Evolutionary conservation across 2,888 invertebrate species (phyloP), one percentile per base, ranked within the genome.

Genomic region (Timema cristinae): DNA sequence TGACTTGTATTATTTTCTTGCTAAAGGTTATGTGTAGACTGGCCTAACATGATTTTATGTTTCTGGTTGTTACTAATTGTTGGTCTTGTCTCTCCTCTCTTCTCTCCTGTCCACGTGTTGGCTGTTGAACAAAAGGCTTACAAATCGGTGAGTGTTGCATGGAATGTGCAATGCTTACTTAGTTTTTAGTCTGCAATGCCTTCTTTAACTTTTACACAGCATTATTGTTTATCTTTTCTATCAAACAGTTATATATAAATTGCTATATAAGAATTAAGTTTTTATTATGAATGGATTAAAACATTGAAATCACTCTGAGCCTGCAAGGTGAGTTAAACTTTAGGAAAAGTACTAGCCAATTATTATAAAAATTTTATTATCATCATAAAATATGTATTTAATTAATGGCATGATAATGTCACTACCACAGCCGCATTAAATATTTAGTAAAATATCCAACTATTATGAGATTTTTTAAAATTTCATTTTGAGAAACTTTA

Each of bases 111-210:
- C 76, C 73, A 76, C 77, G 74, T 77, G 77, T 78, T 78, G 78
- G 77, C 78, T 78, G 78, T 77, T 77, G 77, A 76, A 75, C 77
- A 69, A 71, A 76, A 81, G 81, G 79, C 81, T 79, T 81, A 80
- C 79, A 79, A 80, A 80, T 80, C 79, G 81, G 81, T 81, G 81
- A 81, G 81, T 81, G 77, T 77, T 78, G 69, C 70, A 68, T 69
- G 71, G 72, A 71, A 71, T 69, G 71, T 68, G 69, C 69, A 52
- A 51, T 52, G 48, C 48, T 68, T 47, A 32, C 50, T 49, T 50
- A 52, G n/a, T 67, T 66, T 16, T 16, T 16, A 56, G 16, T 15
- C 16, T 56, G 16, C 16, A 15, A 7, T 16, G n/a, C 16, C n/a
- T 8, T 56, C 56, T 56, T 56, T 56, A 15, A 56, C 56, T 56